These are phyloP conservation scores for Isoperla grammatica DNA, from an alignment of 2,888 invertebrate species.

Conservation along the genomic window DNA sequence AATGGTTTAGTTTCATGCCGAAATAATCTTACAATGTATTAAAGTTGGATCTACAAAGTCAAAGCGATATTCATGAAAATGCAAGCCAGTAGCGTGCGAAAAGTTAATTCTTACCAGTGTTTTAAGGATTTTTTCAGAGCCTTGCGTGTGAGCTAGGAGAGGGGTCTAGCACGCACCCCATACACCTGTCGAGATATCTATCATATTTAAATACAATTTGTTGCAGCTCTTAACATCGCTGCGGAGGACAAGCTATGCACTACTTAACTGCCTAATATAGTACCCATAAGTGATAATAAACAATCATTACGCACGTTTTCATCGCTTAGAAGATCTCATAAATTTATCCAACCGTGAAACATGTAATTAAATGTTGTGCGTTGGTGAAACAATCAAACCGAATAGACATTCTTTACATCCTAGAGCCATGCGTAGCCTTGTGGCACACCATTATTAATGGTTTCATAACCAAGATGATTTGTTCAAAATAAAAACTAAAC, in stretches of 20 bases:
- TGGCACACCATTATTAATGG: no score
- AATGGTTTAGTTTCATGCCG: slow-evolving; percentile 10
- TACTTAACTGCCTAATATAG: not conserved
- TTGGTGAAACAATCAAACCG: not conserved
- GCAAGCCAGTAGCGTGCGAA: slow-evolving; percentile 5
- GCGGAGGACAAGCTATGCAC: slow-evolving; percentile 9
- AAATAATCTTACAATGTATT: slow-evolving; percentile 3
- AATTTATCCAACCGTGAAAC: not conserved
- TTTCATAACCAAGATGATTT: no score
- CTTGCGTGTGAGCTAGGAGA: not conserved
- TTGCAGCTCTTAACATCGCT: slow-evolving; percentile 9
- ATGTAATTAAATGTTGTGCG: not conserved
- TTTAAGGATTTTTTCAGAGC: slow-evolving; percentile 1
- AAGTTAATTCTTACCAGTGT: slow-evolving; percentile 14
- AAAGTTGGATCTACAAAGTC: slow-evolving; percentile 17
- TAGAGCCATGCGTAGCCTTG: no score
- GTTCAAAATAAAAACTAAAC: no score
- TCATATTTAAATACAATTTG: slow-evolving; percentile 19
- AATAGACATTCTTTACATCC: no score
- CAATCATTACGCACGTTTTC: slow-evolving; percentile 1
- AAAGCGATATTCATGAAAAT: slow-evolving; percentile 14
- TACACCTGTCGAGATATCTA: slow-evolving; percentile 19
- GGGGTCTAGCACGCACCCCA: slow-evolving; percentile 10
- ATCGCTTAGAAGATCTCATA: not conserved
- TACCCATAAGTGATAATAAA: slow-evolving; percentile 10